Evolutionary conservation across 2,797 vertebrate species (phyloP), one percentile per base, ranked within the genome.

Genomic region (Limosa lapponica): DNA sequence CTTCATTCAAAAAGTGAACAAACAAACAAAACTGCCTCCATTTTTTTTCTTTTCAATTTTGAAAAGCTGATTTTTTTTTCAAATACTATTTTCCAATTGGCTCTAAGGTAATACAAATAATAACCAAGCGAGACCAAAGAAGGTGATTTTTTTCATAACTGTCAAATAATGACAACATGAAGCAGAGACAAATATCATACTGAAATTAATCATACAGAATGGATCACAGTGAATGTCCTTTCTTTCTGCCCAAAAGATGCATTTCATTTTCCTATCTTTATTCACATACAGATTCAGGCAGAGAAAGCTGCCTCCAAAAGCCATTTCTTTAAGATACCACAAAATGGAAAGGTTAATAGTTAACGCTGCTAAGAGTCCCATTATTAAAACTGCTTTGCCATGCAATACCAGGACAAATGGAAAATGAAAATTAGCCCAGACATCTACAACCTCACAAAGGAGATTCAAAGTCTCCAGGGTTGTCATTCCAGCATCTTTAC

Each of bases 341-440:
- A 1, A 93, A 91, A 93, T 77, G 95, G 88, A 92, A 96, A 96
- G 89, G 92, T 90, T 96, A 95, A 96, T 91, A 94, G 92, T 93
- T 94, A 95, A 87, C 0, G 0, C 65, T 83, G 69, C 57, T 78
- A 92, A 87, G 59, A 81, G 72, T 92, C 54, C 79, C 65, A 74
- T 96, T 93, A 95, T 95, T 95, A 93, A 96, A 93, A 93, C 83
- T 90, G 91, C 89, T 94, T 96, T 96, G 67, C 90, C 75, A 77
- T 95, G 88, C 84, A 96, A 84, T 90, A 95, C 73, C 82, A 94
- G 87, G 87, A 94, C 85, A 97, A 93, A 96, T 89, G 65, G 78
- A 96, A 96, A 92, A 94, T 72, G 89, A 95, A 95, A 97, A 95
- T 95, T 95, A 94, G 82, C 91, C 62, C 72, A 93, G 93, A 93